Conservation (phyloP, 2,113 vertebrate genomes). For the Cyphomyrus discorhynchus region DNA sequence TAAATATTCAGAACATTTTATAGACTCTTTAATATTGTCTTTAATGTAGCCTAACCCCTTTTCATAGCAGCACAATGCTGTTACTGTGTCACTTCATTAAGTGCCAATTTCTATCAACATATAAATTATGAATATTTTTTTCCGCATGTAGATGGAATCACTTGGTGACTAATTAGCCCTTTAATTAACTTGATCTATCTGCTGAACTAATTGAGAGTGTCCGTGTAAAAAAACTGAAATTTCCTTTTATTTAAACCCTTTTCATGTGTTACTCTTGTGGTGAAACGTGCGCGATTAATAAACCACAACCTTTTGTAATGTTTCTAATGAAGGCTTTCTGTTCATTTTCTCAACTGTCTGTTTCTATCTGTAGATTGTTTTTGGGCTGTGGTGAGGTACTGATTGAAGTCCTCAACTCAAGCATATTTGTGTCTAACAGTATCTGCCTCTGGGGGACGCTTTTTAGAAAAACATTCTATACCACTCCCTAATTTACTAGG, state of each 20-base stretch:
- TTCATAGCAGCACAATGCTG: no score
- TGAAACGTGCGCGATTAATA: not conserved
- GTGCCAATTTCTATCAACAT: not conserved
- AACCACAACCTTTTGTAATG: not conserved
- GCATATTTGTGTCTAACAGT: conserved; percentile 5
- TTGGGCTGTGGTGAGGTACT: not conserved
- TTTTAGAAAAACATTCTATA: not conserved
- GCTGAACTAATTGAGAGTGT: not conserved
- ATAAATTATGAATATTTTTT: not conserved
- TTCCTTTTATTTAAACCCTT: not conserved
- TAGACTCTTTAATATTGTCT: no score
- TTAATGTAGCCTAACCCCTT: no score
- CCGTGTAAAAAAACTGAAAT: not conserved
- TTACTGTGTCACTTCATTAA: no score
- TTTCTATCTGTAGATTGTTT: not conserved
- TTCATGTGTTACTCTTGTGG: not conserved
- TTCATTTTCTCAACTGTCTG: not conserved
- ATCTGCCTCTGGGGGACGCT: not conserved
- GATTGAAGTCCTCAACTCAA: not conserved
- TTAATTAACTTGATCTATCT: not conserved
- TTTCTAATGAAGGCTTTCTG: not conserved
- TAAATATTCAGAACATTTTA: no score
- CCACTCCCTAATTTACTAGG: not conserved
- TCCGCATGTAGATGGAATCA: not conserved
- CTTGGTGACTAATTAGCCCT: not conserved